These are phyloP conservation scores for Acestrorhynchus altus DNA, from an alignment of 2,797 vertebrate species.

Conservation along the genomic window DNA sequence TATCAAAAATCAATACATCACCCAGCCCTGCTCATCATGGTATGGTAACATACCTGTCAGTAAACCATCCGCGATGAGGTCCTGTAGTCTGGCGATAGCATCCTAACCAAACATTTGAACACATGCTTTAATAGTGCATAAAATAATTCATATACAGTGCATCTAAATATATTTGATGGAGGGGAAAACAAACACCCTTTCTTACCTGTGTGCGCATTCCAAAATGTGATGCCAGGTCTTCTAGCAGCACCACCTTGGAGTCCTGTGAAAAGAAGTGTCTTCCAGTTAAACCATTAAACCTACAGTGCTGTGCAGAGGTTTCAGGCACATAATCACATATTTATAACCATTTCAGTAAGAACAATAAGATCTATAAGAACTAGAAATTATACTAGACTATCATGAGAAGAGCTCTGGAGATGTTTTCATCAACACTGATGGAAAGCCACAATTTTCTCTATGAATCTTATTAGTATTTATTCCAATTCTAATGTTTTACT, in stretches of 20 bases:
- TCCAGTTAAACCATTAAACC: neutral
- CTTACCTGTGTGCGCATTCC: conserved; percentile 92
- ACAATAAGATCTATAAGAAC: too few species aligned
- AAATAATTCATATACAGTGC: too few species aligned
- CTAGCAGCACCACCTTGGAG: conserved; percentile 92
- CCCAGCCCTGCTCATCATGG: neutral
- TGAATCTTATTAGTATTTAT: too few species aligned
- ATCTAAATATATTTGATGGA: too few species aligned
- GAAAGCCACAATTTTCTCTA: too few species aligned
- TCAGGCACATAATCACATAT: too few species aligned
- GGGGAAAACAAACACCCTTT: neutral
- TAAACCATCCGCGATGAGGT: conserved; percentile 88
- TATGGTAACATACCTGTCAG: conserved; percentile 84
- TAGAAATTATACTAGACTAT: too few species aligned
- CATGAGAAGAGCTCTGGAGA: too few species aligned
- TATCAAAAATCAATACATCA: too few species aligned
- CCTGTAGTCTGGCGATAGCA: conserved; percentile 90
- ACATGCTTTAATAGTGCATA: neutral
- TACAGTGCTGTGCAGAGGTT: neutral
- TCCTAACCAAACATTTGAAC: conserved; percentile 73
- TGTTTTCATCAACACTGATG: too few species aligned
- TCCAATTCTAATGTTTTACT: too few species aligned
- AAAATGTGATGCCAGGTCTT: conserved; percentile 93
- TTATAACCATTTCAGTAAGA: too few species aligned
- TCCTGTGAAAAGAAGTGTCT: conserved; percentile 72